phyloP scores from a whole-genome alignment of 2,888 invertebrate species.

The Ariolimax columbianus region DNA sequence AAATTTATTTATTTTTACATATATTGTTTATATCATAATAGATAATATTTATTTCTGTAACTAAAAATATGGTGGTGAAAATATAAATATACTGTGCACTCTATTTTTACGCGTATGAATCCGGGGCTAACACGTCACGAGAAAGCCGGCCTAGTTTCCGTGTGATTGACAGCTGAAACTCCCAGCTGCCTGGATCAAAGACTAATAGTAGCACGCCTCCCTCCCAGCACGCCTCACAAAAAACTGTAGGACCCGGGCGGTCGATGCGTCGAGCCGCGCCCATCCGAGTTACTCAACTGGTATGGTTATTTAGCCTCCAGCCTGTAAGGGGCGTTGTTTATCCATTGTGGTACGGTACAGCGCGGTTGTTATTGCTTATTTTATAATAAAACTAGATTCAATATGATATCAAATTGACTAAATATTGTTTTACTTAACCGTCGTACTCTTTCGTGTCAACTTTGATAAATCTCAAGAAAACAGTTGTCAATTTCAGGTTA shows the following conservation, averaged over 20 bases:
- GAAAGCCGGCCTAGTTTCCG: conserved; percentile 46
- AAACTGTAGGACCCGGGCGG: conserved; percentile 9
- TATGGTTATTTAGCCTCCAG: too few species aligned
- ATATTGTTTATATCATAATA: neutral
- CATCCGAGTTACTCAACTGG: conserved; percentile 11
- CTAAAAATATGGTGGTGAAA: neutral
- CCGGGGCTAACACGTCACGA: neutral
- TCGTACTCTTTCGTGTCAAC: too few species aligned
- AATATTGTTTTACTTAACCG: too few species aligned
- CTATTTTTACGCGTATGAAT: conserved; percentile 28
- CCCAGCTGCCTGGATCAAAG: conserved; percentile 50
- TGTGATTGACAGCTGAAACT: conserved; percentile 59
- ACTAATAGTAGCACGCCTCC: conserved; percentile 35
- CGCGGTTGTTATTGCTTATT: too few species aligned
- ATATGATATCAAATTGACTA: too few species aligned
- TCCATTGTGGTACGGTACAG: too few species aligned
- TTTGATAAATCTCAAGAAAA: too few species aligned
- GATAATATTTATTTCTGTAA: neutral
- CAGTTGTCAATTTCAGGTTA: too few species aligned
- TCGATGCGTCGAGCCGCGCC: conserved; percentile 52
- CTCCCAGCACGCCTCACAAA: conserved; percentile 42
- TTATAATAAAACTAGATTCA: too few species aligned
- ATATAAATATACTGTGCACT: neutral
- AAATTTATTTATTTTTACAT: neutral
- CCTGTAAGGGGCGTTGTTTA: neutral